These are phyloP conservation scores for Drosophila bocqueti DNA, from an alignment of 1,140 invertebrate genomes.

Conservation along the genomic window DNA sequence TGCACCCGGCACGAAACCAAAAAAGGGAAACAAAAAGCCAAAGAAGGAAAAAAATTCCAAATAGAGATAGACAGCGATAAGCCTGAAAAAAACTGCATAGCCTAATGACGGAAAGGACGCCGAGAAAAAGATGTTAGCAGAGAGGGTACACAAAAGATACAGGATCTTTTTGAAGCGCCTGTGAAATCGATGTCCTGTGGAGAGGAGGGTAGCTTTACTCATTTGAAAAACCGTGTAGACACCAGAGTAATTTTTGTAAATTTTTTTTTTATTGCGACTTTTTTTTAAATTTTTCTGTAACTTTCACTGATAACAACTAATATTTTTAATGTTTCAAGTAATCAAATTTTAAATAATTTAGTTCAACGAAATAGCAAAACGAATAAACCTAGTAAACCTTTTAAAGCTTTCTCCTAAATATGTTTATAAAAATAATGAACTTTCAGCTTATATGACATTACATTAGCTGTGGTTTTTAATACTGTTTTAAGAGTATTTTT, in stretches of 20 bases:
- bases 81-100: constrained; percentile 47
- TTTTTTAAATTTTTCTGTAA: too few species aligned
- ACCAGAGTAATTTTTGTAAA: too few species aligned
- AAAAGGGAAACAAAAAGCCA: not conserved
- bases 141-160: constrained; percentile 39
- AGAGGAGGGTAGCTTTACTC: too few species aligned
- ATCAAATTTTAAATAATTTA: too few species aligned
- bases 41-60: constrained; percentile 8
- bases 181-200: constrained; percentile 9
- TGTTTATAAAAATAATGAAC: too few species aligned
- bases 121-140: constrained; percentile 7
- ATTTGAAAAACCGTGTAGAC: not conserved
- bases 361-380: too few species aligned
- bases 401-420: too few species aligned
- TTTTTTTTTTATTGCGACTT: too few species aligned
- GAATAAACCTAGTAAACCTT: too few species aligned
- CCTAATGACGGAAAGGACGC: constrained; percentile 52
- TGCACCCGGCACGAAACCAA: constrained; percentile 38
- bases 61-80: constrained; percentile 45
- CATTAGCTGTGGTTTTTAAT: not conserved
- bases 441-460: not conserved
- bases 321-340: too few species aligned
- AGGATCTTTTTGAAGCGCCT: constrained; percentile 27
- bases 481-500: not conserved
- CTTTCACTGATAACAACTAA: too few species aligned